These are phyloP conservation scores for Orientallactaga bullata DNA, from an alignment of 2,113 vertebrate species.

Conservation along the genomic window DNA sequence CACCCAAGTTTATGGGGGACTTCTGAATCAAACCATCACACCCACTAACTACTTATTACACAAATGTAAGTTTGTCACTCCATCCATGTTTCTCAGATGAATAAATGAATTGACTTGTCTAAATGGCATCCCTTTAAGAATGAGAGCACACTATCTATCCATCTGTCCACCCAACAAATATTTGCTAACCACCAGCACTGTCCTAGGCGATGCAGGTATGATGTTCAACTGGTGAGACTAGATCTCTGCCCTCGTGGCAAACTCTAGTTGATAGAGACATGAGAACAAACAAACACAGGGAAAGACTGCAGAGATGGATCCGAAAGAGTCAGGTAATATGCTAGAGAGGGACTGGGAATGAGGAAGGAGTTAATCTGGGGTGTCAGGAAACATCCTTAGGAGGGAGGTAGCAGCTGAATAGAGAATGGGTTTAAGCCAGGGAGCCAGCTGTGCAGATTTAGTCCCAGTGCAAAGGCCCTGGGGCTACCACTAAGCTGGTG, in stretches of 20 bases:
- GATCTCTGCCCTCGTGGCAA: background rate
- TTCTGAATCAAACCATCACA: no score
- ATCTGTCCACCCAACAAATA: background rate
- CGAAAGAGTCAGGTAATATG: background rate
- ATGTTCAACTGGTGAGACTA: constrained; percentile 35
- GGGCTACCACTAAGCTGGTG: background rate
- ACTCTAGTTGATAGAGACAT: background rate
- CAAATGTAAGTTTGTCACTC: background rate
- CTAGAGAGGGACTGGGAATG: background rate
- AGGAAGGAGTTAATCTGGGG: background rate
- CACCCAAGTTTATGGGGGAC: no score
- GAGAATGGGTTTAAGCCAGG: background rate
- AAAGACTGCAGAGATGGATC: no score
- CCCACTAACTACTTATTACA: background rate
- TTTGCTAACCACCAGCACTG: background rate
- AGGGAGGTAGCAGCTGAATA: background rate
- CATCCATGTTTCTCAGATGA: background rate
- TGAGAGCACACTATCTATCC: background rate
- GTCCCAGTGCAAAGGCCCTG: constrained; percentile 22
- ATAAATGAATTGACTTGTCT: background rate
- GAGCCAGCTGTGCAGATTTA: no score
- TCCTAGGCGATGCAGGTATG: background rate
- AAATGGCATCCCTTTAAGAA: background rate
- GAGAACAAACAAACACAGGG: background rate
- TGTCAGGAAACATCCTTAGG: background rate